Evolutionary conservation across 1,140 invertebrate genomes (phyloP).

Genomic region (Epicauta chinensis): DNA sequence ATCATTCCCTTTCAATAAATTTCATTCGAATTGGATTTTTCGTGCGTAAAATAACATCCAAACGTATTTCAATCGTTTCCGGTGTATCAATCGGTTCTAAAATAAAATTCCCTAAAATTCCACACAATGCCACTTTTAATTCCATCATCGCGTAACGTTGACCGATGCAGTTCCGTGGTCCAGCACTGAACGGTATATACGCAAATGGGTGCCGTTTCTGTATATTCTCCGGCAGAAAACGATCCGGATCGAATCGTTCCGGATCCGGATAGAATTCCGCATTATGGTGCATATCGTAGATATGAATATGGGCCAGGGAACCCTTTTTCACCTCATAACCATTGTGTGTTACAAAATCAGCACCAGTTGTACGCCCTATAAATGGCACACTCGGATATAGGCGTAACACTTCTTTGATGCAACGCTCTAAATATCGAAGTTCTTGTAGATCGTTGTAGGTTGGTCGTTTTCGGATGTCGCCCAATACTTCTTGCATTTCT

Average conservation of each 20-base stretch:
- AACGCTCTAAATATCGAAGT: constrained; percentile 59
- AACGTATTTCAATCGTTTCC: constrained; percentile 17
- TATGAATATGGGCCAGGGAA: constrained; percentile 1
- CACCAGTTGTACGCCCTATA: constrained; percentile 48
- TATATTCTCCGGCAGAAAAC: constrained; percentile 54
- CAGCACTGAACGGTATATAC: constrained; percentile 60
- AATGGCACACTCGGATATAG: constrained; percentile 63
- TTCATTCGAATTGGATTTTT: constrained; percentile 2
- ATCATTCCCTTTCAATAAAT: not conserved
- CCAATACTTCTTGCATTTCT: constrained; percentile 60
- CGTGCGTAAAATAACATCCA: constrained; percentile 4
- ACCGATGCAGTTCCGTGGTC: constrained; percentile 58
- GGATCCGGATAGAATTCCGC: constrained; percentile 53
- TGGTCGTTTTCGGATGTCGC: constrained; percentile 40
- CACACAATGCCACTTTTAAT: constrained; percentile 61
- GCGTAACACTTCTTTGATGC: constrained; percentile 56
- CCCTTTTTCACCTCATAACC: constrained; percentile 16
- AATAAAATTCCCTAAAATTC: constrained; percentile 57
- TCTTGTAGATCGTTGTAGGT: constrained; percentile 52
- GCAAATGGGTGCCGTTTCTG: constrained; percentile 44
- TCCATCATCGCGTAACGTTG: constrained; percentile 73
- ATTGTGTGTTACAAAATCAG: constrained; percentile 42
- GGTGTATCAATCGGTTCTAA: constrained; percentile 34
- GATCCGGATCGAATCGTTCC: constrained; percentile 57
- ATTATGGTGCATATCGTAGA: constrained; percentile 18